Base-by-base conservation (phyloP, 64 coral and sea anemone species). In the Stichodactyla mertensii region DNA sequence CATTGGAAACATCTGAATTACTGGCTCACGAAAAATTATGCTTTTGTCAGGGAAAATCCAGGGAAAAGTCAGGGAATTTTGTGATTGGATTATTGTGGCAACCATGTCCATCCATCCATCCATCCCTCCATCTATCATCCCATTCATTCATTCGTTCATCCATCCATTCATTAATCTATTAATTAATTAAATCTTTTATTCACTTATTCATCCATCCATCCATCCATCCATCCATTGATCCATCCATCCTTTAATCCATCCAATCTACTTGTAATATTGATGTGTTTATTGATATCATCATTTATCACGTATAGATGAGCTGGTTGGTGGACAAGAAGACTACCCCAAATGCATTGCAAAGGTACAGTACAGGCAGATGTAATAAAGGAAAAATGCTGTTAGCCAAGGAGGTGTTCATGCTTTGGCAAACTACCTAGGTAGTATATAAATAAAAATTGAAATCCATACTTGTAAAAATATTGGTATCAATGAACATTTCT, bases 331-430 rank as follows among this genome's bases (percentile, higher is more conserved):
- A 69, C 88, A 84, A 81, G 59, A 92, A 54, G 95, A 98, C 62
- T 98, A 98, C 87, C 95, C 95, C 51, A 98, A 83, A 84, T 87
- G 89, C 77, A 89, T 98, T 90, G 80, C 89, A 52, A 98, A 94
- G 85, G 95, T 98, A 82, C 36, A 45, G 36, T 45, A 45, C 36
- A 45, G 36, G 36, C 36, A 45, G 36, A 45, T 45, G 36, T 45
- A 45, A 45, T 45, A 45, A 45, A 45, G 36, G 36, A 45, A 45
- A 31, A 11, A 58, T 9, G 6, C 56, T 15, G 1, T 58, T 45
- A 45, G 36, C 3, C 1, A 1, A 45, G 36, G 36, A 45, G 36
- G 36, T 45, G 36, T 45, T 2, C 3, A 4, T 45, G 36, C 36
- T 4, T 45, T 45, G 36, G 36, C 36, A 45, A 45, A 45, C 36